Conservation (phyloP, 2,797 vertebrate genomes). For the Kryptolebias ocellatus region DNA sequence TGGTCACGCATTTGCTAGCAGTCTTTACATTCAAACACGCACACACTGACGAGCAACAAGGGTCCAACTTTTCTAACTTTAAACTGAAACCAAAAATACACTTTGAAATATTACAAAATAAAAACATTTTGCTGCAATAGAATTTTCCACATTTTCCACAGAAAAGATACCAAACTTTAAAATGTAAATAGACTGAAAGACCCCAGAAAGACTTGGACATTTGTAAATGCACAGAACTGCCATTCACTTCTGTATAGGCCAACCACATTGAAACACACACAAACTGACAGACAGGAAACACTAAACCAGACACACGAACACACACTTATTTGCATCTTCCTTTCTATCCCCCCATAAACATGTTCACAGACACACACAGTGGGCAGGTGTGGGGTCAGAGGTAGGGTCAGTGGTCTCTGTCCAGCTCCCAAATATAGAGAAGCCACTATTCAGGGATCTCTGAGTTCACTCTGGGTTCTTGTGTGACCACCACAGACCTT, state of each 20-base stretch:
- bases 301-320: conserved; percentile 9
- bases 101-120: background rate
- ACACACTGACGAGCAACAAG: conserved; percentile 11
- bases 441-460: conserved; percentile 63
- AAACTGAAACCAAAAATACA: background rate
- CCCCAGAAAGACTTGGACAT: background rate
- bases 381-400: conserved; percentile 78
- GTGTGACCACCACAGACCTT: conserved; percentile 63
- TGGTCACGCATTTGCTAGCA: conserved; percentile 52
- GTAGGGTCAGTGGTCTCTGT: conserved; percentile 73
- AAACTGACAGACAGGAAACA: background rate
- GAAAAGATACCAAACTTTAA: background rate
- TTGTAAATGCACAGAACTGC: background rate
- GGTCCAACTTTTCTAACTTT: background rate
- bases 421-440: conserved; percentile 83
- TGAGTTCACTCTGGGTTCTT: conserved; percentile 65
- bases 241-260: background rate
- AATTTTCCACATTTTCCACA: background rate
- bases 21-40: conserved; percentile 20
- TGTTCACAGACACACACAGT: conserved; percentile 40
- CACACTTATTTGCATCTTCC: conserved; percentile 6
- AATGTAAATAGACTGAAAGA: background rate
- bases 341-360: conserved; percentile 10
- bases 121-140: background rate
- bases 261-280: background rate